Base-by-base conservation (phyloP, 2,888 invertebrate species). In the Brachypalpus laphriformis region DNA sequence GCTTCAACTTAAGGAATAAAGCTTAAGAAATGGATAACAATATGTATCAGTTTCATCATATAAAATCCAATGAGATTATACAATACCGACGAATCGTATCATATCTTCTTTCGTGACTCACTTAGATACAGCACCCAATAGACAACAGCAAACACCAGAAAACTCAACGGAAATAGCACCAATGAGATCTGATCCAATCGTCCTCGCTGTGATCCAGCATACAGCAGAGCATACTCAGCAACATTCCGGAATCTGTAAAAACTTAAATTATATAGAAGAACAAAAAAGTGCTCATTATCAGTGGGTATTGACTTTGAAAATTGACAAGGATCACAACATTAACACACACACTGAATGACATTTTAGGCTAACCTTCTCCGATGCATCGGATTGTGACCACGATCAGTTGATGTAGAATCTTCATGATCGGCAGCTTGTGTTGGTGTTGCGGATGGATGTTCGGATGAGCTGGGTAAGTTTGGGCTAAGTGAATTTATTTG, bases 51-150 rank as follows among this genome's bases (percentile, higher is more conserved):
- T 45, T 70, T 66, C 65, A 54, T 63, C 20, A 66, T 16, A 61
- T 49, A 72, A 18, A 76, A 49, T 54, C 71, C 65, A 51, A 76
- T 49, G 8, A 61, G 4, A 61, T 51, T 76, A 59, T 65, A 42
- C 28, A 70, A 45, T 9, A 63, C 28, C 45, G 40, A 31, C 47
- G 71, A 18, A 82, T 82, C 75, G 83, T 88, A 88, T 89, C 88
- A 88, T 87, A 88, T 87, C 77, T 87, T 88, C 83, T 88, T 88
- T 3, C 88, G 68, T 28, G 94, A 94, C 89, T 94, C 94, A 90
- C 92, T 94, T 75, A 94, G 92, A 90, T 94, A 94, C 75, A 93
- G 93, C 87, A 94, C 93, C 94, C 94, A 94, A 89, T 94, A 94
- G 81, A 93, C 93, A 80, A 93, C 90, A 49, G 93, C 92, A 89